These are phyloP conservation scores for Lithophane ornitopus DNA, from an alignment of 2,888 invertebrate genomes.

Conservation along the genomic window DNA sequence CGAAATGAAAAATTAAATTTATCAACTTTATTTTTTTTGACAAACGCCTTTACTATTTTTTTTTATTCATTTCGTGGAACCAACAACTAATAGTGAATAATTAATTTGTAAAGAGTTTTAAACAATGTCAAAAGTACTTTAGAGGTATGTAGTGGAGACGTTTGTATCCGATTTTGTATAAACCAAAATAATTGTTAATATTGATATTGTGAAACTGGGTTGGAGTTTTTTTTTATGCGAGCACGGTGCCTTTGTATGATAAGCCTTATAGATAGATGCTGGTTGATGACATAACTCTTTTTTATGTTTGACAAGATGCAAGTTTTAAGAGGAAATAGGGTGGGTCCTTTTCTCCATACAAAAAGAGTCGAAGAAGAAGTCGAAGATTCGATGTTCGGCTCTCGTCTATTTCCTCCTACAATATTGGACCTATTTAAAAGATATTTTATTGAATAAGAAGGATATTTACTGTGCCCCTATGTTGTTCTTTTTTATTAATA, in stretches of 20 bases:
- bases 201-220: constrained; percentile 49
- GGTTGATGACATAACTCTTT: constrained; percentile 10
- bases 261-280: constrained; percentile 58
- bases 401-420: no score
- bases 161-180: constrained; percentile 49
- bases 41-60: neutral
- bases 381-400: no score
- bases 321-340: no score
- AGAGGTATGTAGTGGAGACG: constrained; percentile 29
- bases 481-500: no score
- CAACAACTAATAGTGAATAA: constrained; percentile 44
- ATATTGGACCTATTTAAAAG: no score
- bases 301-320: constrained; percentile 21
- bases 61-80: constrained; percentile 34
- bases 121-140: constrained; percentile 47
- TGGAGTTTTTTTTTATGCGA: constrained; percentile 48
- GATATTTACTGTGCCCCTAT: no score
- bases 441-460: no score
- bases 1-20: constrained; percentile 38
- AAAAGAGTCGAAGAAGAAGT: no score
- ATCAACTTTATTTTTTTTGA: neutral
- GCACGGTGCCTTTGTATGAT: constrained; percentile 66
- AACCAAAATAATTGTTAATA: constrained; percentile 59
- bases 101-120: constrained; percentile 45
- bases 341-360: no score